Conservation (phyloP, 2,113 vertebrate genomes). For the Peromyscus californicus region DNA sequence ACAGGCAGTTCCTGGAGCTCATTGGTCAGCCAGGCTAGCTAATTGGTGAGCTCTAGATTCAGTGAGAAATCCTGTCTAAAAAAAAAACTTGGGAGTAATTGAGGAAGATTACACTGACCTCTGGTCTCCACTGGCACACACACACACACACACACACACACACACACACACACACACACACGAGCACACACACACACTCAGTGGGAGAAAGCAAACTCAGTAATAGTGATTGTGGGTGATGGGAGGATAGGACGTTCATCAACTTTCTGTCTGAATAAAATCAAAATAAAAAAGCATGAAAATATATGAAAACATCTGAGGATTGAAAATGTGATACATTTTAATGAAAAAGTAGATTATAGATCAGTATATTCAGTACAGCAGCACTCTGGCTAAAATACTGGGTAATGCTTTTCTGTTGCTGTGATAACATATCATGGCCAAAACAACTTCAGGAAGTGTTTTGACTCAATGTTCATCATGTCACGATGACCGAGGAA, state of each 20-base stretch:
- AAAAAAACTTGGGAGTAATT: neutral
- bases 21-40: neutral
- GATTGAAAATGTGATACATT: neutral
- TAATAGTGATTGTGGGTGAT: neutral
- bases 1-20: neutral
- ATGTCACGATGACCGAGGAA: neutral
- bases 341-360: neutral
- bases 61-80: neutral
- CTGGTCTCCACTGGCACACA: neutral
- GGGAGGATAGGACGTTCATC: neutral
- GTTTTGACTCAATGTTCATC: neutral
- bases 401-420: neutral
- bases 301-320: neutral
- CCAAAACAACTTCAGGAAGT: neutral
- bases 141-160: neutral
- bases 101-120: neutral
- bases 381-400: neutral
- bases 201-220: neutral
- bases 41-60: neutral
- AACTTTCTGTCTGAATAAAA: constrained; percentile 39
- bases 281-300: constrained; percentile 37
- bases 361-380: neutral
- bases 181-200: too few relatives aligned
- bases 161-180: neutral
- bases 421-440: neutral